A percentile compares a stretch with the other conserved stretches of the same genome.
phyloP scores from a whole-genome alignment of 2,888 invertebrate species.

The Sarcophaga caerulescens region DNA sequence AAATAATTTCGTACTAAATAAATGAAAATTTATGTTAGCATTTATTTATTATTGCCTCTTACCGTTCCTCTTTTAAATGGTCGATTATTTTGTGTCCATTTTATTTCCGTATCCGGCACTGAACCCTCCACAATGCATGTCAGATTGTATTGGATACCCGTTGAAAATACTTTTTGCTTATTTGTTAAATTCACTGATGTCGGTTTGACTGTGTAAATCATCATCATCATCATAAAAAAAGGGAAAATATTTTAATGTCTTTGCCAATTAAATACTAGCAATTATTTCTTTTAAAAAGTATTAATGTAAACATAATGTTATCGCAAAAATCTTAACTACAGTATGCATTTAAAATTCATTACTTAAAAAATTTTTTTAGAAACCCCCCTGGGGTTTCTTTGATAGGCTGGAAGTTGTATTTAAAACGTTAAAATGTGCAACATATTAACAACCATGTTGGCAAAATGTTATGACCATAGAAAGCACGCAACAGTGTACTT shows the following conservation, averaged over 20 bases:
- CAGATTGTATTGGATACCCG: constrained; percentile 89
- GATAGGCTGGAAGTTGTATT: neutral
- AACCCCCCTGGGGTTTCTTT: neutral
- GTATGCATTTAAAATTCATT: constrained; percentile 55
- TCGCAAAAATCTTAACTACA: constrained; percentile 48
- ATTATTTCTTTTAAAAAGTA: constrained; percentile 13
- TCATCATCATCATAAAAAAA: no score
- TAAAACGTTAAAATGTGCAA: constrained; percentile 44
- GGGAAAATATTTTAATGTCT: neutral
- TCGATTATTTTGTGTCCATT: constrained; percentile 92
- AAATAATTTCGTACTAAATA: neutral
- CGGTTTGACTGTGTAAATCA: constrained; percentile 88
- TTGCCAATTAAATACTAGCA: neutral
- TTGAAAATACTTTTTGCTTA: constrained; percentile 89
- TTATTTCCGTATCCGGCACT: constrained; percentile 91
- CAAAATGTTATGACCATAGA: constrained; percentile 44
- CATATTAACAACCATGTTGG: constrained; percentile 59
- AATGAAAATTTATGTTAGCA: constrained; percentile 22
- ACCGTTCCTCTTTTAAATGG: constrained; percentile 90
- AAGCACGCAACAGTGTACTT: constrained; percentile 33
- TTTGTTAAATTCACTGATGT: constrained; percentile 88
- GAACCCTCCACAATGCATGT: constrained; percentile 92
- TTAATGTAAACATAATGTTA: constrained; percentile 47
- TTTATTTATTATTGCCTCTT: constrained; percentile 72
- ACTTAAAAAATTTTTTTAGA: neutral